Percentiles rank a stretch among this genome's conserved stretches.
These are phyloP conservation scores for Scytalopus superciliaris DNA, from an alignment of 2,113 vertebrate genomes.

Conservation along the genomic window DNA sequence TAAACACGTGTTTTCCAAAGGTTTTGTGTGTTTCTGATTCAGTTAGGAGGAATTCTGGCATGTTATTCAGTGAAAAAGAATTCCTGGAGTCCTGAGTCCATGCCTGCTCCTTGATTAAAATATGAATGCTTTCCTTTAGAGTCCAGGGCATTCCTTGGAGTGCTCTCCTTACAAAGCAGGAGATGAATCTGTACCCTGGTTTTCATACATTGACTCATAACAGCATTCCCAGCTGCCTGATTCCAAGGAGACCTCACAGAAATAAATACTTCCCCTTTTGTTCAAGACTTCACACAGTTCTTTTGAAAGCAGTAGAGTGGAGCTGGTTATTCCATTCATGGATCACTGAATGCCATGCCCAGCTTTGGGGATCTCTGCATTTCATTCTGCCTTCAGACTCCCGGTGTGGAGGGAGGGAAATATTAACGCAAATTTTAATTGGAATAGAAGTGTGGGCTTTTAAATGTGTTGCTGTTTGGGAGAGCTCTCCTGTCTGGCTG, in stretches of 20 bases:
- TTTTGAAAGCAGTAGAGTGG: conserved; percentile 1
- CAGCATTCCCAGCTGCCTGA: conserved; percentile 47
- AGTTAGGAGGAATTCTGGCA: not conserved
- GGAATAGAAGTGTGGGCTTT: not conserved
- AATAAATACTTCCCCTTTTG: conserved; percentile 52
- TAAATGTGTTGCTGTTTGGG: not conserved
- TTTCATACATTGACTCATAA: conserved; percentile 43
- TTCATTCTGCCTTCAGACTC: not conserved
- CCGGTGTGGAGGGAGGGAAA: not conserved
- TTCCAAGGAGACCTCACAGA: conserved; percentile 53
- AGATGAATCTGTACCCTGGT: conserved; percentile 23
- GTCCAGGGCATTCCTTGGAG: not conserved
- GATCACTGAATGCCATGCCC: not conserved
- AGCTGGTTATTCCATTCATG: conserved; percentile 13
- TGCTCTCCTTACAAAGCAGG: conserved; percentile 6
- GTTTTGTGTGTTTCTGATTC: not conserved
- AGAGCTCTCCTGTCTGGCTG: not conserved
- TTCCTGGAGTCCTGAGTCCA: not conserved
- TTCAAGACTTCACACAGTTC: conserved; percentile 27
- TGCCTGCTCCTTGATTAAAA: conserved; percentile 45
- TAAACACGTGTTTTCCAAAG: not conserved
- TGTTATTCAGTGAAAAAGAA: not conserved
- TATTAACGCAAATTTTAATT: not conserved
- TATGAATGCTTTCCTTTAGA: conserved; percentile 41
- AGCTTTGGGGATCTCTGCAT: not conserved